Percentiles rank a stretch among this genome's conserved stretches.
These are phyloP conservation scores for Ciona savignyi DNA, from an alignment of 23 tunicate species.

Conservation along the genomic window DNA sequence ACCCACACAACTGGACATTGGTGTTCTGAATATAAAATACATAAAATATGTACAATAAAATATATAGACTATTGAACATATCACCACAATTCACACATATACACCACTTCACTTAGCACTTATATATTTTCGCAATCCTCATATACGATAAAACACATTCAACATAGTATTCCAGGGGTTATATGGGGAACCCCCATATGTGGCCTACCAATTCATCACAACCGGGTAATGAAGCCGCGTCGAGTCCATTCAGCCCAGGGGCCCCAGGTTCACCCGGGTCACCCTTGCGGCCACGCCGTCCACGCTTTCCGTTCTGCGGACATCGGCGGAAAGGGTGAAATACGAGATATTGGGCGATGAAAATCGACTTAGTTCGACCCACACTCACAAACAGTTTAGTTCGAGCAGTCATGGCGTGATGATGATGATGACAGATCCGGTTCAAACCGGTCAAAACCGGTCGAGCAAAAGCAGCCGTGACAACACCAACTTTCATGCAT, in stretches of 20 bases:
- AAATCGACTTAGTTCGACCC: neutral
- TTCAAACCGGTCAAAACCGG: too few relatives aligned
- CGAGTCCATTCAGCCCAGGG: conserved; percentile 79
- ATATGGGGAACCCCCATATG: neutral
- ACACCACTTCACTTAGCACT: too few relatives aligned
- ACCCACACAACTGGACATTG: too few relatives aligned
- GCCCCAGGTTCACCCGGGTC: conserved; percentile 63
- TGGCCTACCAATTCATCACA: neutral
- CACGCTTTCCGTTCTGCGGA: conserved; percentile 43
- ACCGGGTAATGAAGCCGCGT: conserved; percentile 8
- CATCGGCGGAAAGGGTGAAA: neutral
- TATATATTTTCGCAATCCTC: neutral
- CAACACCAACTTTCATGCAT: neutral
- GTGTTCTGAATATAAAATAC: too few relatives aligned
- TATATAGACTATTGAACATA: too few relatives aligned
- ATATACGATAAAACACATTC: neutral
- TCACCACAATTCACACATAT: too few relatives aligned
- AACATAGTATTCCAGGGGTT: neutral
- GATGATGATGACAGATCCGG: too few relatives aligned
- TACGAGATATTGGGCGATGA: neutral
- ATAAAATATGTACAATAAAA: too few relatives aligned
- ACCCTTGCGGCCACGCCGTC: conserved; percentile 69
- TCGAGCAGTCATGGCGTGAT: neutral
- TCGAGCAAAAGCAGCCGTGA: neutral
- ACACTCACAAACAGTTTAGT: neutral